These are phyloP conservation scores for Cosmorhoe ocellata DNA, from an alignment of 2,888 invertebrate species.

Conservation along the genomic window DNA sequence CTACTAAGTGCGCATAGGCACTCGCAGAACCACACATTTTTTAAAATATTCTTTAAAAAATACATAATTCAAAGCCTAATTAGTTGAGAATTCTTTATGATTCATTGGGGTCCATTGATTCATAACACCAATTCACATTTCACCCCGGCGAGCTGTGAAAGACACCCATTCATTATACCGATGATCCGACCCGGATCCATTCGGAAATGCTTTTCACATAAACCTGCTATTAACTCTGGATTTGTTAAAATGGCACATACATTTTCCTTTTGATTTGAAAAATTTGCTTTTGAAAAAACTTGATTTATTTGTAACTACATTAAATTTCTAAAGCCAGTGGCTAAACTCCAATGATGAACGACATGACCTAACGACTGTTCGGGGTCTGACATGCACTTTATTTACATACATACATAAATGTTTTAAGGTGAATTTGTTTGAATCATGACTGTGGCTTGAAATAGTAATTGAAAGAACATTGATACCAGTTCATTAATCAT, in stretches of 20 bases:
- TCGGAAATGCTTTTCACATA: slow-evolving; percentile 76
- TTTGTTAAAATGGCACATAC: slow-evolving; percentile 56
- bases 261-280: slow-evolving; percentile 11
- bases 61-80: slow-evolving; percentile 6
- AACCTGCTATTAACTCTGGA: slow-evolving; percentile 62
- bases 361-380: too few species aligned
- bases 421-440: slow-evolving; percentile 1
- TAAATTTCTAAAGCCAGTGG: too few species aligned
- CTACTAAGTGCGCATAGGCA: too few species aligned
- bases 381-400: too few species aligned
- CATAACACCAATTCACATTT: slow-evolving; percentile 52
- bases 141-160: slow-evolving; percentile 51
- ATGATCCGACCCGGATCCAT: slow-evolving; percentile 62
- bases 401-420: background rate
- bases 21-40: background rate
- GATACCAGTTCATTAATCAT: slow-evolving; percentile 34
- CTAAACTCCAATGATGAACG: too few species aligned
- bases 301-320: too few species aligned
- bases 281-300: too few species aligned
- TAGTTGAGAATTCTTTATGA: slow-evolving; percentile 10
- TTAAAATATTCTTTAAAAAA: background rate
- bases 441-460: background rate
- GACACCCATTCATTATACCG: slow-evolving; percentile 64
- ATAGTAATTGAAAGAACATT: background rate
- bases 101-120: slow-evolving; percentile 36